Percentiles rank a stretch among this genome's conserved stretches.
Evolutionary conservation across 2,797 vertebrate species (phyloP).

Genomic region (Coilia nasus): DNA sequence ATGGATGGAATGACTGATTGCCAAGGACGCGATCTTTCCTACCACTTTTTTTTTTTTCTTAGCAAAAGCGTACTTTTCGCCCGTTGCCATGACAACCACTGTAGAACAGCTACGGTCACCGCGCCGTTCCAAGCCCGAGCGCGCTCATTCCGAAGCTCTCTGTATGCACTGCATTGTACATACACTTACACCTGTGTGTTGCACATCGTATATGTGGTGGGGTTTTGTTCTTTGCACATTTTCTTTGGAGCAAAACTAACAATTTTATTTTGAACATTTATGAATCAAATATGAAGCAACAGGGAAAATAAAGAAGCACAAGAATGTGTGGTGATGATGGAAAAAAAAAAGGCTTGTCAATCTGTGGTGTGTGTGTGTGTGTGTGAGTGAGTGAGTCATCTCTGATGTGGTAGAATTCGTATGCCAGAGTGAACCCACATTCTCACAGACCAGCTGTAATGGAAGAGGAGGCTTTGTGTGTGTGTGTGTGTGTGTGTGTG

Average conservation of each 20-base stretch:
- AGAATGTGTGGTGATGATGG: constrained; percentile 10
- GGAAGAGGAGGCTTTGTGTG: neutral
- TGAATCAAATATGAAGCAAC: constrained; percentile 13
- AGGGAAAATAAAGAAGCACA: constrained; percentile 13
- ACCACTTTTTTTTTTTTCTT: neutral
- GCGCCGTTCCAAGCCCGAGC: neutral
- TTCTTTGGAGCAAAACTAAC: neutral
- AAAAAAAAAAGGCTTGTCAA: too few relatives aligned
- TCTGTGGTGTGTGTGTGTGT: neutral
- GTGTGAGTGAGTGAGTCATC: neutral
- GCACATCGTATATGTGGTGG: constrained; percentile 13
- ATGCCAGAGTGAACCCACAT: neutral
- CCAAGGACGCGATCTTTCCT: neutral
- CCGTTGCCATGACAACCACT: constrained; percentile 1
- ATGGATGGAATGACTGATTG: neutral
- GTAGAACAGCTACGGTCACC: neutral
- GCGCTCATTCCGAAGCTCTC: neutral
- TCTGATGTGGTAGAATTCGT: neutral
- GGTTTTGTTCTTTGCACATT: constrained; percentile 2
- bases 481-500: too few relatives aligned
- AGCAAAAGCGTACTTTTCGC: neutral
- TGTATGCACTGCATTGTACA: neutral
- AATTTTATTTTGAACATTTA: neutral
- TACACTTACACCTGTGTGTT: constrained; percentile 8
- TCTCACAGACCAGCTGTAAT: neutral